phyloP scores from a whole-genome alignment of 1,140 invertebrate genomes.

The Euura saliciscinereae region DNA sequence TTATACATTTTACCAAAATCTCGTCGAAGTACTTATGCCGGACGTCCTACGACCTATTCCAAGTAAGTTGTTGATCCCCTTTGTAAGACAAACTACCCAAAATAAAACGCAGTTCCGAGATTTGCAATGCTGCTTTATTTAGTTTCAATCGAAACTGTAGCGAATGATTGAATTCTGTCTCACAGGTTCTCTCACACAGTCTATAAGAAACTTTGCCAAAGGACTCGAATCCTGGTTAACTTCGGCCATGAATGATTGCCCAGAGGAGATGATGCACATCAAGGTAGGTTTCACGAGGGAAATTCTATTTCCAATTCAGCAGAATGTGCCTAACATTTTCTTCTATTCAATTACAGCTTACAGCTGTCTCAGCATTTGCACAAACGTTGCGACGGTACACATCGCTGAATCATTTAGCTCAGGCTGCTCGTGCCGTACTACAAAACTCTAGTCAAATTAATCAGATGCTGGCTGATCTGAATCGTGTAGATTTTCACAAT shows the following conservation, averaged over 20 bases:
- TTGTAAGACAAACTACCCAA: neutral
- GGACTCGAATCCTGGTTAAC: slow-evolving; percentile 88
- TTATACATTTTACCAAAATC: slow-evolving; percentile 93
- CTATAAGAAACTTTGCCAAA: slow-evolving; percentile 93
- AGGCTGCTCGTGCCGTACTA: slow-evolving; percentile 93
- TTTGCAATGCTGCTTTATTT: neutral
- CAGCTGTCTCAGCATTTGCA: slow-evolving; percentile 90
- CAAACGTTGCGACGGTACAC: slow-evolving; percentile 96
- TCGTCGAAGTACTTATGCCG: slow-evolving; percentile 94
- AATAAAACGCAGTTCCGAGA: neutral
- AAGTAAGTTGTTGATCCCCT: slow-evolving; percentile 60
- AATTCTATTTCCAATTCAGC: neutral
- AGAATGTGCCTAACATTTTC: too few relatives aligned
- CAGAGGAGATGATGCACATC: slow-evolving; percentile 81
- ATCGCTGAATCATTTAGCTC: slow-evolving; percentile 97
- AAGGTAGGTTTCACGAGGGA: slow-evolving; percentile 64
- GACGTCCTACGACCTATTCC: slow-evolving; percentile 95
- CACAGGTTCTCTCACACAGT: slow-evolving; percentile 86
- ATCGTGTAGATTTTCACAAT: slow-evolving; percentile 96
- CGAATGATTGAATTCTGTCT: slow-evolving; percentile 21
- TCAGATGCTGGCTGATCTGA: slow-evolving; percentile 97
- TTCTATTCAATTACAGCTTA: slow-evolving; percentile 49
- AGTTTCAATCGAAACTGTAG: slow-evolving; percentile 6
- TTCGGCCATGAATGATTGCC: slow-evolving; percentile 85
- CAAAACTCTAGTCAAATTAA: slow-evolving; percentile 95